Evolutionary conservation across 2,888 invertebrate species (phyloP), one percentile per base, ranked within the genome.

Genomic region (Acronicta alni): DNA sequence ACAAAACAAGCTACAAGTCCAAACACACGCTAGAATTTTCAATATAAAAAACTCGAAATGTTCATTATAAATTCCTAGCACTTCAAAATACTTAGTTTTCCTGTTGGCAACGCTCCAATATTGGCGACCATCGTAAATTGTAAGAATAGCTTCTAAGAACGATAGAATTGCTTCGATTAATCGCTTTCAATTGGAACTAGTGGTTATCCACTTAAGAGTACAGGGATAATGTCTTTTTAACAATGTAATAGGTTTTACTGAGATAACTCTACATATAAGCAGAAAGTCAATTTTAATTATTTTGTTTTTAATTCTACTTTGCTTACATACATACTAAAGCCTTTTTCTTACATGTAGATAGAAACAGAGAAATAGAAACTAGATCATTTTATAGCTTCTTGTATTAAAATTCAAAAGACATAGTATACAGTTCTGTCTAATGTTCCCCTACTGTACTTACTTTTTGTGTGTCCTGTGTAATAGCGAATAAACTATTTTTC

Each of bases 61-160:
- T 48, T 64, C 47, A 72, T 65, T 68, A 67, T 52, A 67, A 55
- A 49, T 49, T 45, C 30, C 64, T 67, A 62, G 64, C 58, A 52
- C 49, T 51, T 62, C 45, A 37, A 18, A 51, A 9, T 8, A 26
- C 26, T 26, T 26, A 66, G 8, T 80, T 81, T 79, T 81, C 82
- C 81, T 79, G 81, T 82, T 81, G 82, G 81, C 81, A 58, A 55
- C 49, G 57, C 56, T 55, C 64, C 74, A 74, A 67, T 60, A 60
- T 75, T 56, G 45, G 63, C 49, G 56, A 49, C 46, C 46, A 46
- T 35, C 53, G 17, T 58, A 61, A 61, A 69, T 67, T 71, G 37
- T 62, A 53, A 46, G 43, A 60, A 41, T 55, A 42, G 51, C 10
- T 81, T 79, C 79, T 65, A 44, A 62, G 77, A 79, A 37, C 37